A percentile compares a stretch with the other conserved stretches of the same genome.
phyloP scores from a whole-genome alignment of 2,113 vertebrate genomes.

The Rhagologus leucostigma region DNA sequence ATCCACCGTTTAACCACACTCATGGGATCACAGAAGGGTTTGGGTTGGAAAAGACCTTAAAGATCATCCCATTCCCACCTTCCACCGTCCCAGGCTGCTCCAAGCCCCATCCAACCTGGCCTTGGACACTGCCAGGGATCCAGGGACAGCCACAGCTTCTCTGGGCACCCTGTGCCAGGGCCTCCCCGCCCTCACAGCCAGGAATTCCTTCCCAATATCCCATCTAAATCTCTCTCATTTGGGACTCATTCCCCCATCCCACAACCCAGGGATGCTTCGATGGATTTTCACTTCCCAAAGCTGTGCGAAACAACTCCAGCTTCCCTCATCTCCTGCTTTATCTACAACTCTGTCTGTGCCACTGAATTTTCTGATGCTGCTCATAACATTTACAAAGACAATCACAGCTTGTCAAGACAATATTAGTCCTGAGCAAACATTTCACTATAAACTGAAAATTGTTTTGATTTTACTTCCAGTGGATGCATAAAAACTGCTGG shows the following conservation, averaged over 20 bases:
- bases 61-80: background rate
- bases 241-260: background rate
- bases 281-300: background rate
- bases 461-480: background rate
- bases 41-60: background rate
- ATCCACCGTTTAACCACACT: background rate
- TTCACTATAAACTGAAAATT: background rate
- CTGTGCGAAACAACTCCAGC: background rate
- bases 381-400: background rate
- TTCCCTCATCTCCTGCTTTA: background rate
- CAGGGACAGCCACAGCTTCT: background rate
- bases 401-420: background rate
- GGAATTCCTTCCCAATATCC: background rate
- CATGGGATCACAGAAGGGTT: background rate
- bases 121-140: background rate
- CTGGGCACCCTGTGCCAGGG: background rate
- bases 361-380: background rate
- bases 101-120: rapidly evolving
- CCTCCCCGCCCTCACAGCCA: background rate
- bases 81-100: rapidly evolving
- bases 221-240: background rate
- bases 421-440: background rate
- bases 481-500: background rate
- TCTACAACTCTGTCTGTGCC: background rate
- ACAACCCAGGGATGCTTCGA: background rate